These are phyloP conservation scores for Orthosia incerta DNA, from an alignment of 2,888 invertebrate genomes.

Conservation along the genomic window DNA sequence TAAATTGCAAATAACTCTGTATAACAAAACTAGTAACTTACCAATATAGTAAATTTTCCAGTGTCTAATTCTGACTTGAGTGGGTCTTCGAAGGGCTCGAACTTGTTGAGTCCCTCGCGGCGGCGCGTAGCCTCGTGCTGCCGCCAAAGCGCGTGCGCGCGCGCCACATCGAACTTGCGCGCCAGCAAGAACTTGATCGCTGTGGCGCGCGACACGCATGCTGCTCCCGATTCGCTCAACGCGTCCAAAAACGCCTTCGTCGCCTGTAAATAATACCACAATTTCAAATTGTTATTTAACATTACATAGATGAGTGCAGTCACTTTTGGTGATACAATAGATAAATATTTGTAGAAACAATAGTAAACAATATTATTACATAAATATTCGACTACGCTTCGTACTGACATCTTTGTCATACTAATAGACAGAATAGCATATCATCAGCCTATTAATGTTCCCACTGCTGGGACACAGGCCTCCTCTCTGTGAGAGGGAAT, in stretches of 20 bases:
- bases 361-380: conserved; percentile 6
- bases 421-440: not conserved
- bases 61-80: conserved; percentile 96
- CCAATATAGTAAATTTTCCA: conserved; percentile 98
- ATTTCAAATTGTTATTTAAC: conserved; percentile 16
- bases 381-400: not conserved
- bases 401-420: not conserved
- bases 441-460: no score
- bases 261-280: conserved; percentile 90
- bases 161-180: conserved; percentile 97
- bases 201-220: conserved; percentile 94
- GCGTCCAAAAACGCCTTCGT: conserved; percentile 95
- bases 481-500: no score
- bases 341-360: conserved; percentile 4
- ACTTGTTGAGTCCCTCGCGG: conserved; percentile 95
- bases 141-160: conserved; percentile 97
- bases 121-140: conserved; percentile 97
- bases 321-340: not conserved
- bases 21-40: conserved; percentile 76
- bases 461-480: no score
- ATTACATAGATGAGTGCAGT: not conserved
- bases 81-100: conserved; percentile 96
- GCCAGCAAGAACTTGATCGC: conserved; percentile 98
- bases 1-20: no score
- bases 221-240: conserved; percentile 91